A percentile compares a stretch with the other conserved stretches of the same genome.
Evolutionary conservation across 2,888 invertebrate genomes (phyloP).

Genomic region (Drosophila infuscata): DNA sequence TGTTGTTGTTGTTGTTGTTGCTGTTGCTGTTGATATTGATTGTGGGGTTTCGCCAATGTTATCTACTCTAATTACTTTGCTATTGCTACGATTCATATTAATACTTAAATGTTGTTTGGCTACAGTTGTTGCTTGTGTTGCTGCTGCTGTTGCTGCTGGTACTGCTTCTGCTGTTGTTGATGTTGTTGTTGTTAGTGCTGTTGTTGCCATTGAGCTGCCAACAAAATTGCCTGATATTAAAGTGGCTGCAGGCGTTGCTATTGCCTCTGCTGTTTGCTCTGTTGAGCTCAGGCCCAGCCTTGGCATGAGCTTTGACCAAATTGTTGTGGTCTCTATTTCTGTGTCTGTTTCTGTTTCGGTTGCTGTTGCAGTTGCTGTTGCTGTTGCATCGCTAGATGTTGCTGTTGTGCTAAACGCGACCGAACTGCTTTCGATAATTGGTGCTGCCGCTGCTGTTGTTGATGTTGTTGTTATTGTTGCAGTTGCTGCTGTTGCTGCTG

Average conservation of each 20-base stretch:
- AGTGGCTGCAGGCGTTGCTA: constrained; percentile 22
- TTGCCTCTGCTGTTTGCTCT: constrained; percentile 21
- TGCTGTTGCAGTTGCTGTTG: not conserved
- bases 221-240: not conserved
- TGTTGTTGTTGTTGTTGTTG: constrained; percentile 20
- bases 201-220: constrained; percentile 9
- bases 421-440: constrained; percentile 28
- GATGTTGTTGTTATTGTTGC: constrained; percentile 23
- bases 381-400: constrained; percentile 19
- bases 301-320: constrained; percentile 76
- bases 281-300: constrained; percentile 41
- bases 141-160: constrained; percentile 38
- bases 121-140: constrained; percentile 28
- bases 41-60: constrained; percentile 39
- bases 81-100: constrained; percentile 77
- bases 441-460: constrained; percentile 15
- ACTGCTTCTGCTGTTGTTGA: too few relatives aligned
- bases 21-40: constrained; percentile 21
- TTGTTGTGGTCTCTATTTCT: constrained; percentile 41
- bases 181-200: constrained; percentile 16
- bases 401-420: constrained; percentile 14
- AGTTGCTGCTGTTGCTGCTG: constrained; percentile 25
- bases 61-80: constrained; percentile 78
- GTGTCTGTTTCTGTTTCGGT: constrained; percentile 30
- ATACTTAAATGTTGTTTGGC: constrained; percentile 66